A percentile compares a stretch with the other conserved stretches of the same genome.
Evolutionary conservation across 2,797 vertebrate genomes (phyloP).

Genomic region (Euphonia xanthogaster): DNA sequence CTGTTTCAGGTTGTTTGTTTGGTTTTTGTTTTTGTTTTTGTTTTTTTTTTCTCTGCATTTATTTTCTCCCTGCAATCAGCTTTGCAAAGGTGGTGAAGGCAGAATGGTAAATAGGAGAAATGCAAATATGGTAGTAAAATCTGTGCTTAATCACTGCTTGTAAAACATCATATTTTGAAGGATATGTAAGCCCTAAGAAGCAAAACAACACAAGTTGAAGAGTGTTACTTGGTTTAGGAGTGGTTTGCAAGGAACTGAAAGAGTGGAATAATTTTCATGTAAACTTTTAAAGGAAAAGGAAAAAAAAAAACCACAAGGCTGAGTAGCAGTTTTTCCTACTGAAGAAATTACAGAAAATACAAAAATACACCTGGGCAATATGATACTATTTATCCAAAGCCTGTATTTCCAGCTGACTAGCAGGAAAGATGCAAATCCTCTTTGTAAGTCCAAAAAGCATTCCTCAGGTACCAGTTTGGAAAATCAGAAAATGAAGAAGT

Average conservation of each 20-base stretch:
- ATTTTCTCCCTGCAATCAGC: neutral
- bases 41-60: neutral
- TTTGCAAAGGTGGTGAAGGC: neutral
- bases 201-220: neutral
- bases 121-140: neutral
- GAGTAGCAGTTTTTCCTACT: neutral
- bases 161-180: neutral
- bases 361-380: neutral
- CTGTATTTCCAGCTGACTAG: neutral
- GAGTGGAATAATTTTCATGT: neutral
- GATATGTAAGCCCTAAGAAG: neutral
- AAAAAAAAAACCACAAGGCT: neutral
- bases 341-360: neutral
- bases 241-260: neutral
- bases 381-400: neutral
- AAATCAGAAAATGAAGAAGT: neutral
- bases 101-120: neutral
- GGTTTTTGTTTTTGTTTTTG: fast-evolving
- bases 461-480: neutral
- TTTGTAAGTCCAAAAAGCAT: neutral
- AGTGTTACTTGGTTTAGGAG: neutral
- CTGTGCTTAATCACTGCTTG: neutral
- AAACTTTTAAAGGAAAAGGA: neutral
- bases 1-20: neutral
- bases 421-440: neutral